Percentiles rank a stretch among this genome's conserved stretches.
These are phyloP conservation scores for Dascyllus trimaculatus DNA, from an alignment of 2,113 vertebrate genomes.

Conservation along the genomic window DNA sequence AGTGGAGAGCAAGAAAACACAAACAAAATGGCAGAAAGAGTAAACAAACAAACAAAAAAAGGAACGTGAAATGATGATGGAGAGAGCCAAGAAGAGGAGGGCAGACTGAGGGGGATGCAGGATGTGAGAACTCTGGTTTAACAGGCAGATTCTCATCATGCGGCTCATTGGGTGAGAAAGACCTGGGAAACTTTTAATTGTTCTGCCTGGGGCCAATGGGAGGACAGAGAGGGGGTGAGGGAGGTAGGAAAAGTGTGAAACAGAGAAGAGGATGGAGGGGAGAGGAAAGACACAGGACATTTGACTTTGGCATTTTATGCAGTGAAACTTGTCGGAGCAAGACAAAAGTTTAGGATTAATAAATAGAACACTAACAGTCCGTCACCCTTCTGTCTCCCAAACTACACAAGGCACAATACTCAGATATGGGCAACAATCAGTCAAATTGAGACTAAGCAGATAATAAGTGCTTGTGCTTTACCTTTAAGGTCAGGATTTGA, in stretches of 20 bases:
- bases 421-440: not conserved
- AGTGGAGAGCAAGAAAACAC: too few relatives aligned
- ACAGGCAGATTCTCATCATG: conserved; percentile 73
- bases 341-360: not conserved
- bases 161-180: conserved; percentile 74
- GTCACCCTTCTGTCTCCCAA: not conserved
- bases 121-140: conserved; percentile 55
- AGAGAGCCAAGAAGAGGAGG: conserved; percentile 8
- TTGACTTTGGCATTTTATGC: conserved; percentile 14
- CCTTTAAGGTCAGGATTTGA: not conserved
- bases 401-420: not conserved
- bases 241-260: not conserved
- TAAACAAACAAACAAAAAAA: not conserved
- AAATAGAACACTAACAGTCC: not conserved
- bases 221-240: not conserved
- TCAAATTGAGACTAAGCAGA: not conserved
- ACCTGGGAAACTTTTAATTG: conserved; percentile 72
- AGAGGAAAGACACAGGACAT: not conserved
- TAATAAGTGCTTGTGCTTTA: not conserved
- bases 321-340: conserved; percentile 1
- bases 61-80: conserved; percentile 13
- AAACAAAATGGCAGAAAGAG: not conserved
- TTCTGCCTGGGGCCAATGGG: conserved; percentile 59
- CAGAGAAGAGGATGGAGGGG: not conserved
- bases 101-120: conserved; percentile 27